Evolutionary conservation across 1,140 invertebrate genomes (phyloP).

Genomic region (Drosophila novamexicana): DNA sequence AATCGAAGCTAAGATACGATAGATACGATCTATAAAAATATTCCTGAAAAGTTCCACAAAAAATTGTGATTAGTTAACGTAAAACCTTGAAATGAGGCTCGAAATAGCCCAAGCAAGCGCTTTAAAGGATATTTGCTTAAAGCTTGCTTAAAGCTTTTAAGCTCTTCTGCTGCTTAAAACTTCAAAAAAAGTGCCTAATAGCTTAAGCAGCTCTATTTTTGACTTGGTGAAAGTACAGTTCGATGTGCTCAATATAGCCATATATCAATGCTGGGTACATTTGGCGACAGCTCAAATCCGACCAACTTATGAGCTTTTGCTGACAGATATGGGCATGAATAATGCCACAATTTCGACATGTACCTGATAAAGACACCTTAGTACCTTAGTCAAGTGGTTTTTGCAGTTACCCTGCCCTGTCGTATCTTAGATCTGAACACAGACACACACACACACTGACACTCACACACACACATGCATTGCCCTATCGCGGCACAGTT

Average conservation of each 20-base stretch:
- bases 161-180: too few relatives aligned
- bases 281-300: conserved; percentile 21
- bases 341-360: conserved; percentile 24
- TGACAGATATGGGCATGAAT: conserved; percentile 23
- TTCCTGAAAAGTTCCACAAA: neutral
- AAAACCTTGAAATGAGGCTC: too few relatives aligned
- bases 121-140: neutral
- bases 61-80: neutral
- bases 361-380: neutral
- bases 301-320: conserved; percentile 27
- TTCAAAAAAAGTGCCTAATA: neutral
- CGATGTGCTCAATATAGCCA: neutral
- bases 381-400: too few relatives aligned
- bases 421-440: neutral
- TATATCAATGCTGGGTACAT: conserved; percentile 12
- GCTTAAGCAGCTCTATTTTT: conserved; percentile 16
- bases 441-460: neutral
- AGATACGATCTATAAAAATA: neutral
- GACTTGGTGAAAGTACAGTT: conserved; percentile 3
- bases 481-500: neutral
- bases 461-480: neutral
- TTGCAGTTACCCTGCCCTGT: too few relatives aligned
- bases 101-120: too few relatives aligned
- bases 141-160: neutral
- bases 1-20: neutral